Evolutionary conservation across 2,113 vertebrate genomes (phyloP).

Genomic region (Oreotragus oreotragus): DNA sequence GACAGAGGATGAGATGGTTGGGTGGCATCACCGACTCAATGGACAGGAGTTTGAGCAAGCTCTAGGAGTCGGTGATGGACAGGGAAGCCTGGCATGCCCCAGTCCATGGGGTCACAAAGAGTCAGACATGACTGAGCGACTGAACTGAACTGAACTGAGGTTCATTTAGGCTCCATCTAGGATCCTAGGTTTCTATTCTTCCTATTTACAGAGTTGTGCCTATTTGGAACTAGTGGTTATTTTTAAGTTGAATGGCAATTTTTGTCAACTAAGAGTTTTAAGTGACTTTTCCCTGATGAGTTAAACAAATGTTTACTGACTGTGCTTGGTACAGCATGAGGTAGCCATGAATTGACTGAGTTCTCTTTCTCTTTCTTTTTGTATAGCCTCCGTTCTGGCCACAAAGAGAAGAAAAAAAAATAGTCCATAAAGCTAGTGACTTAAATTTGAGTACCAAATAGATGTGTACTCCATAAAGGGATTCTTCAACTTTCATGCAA

Average conservation of each 20-base stretch:
- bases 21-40: background rate
- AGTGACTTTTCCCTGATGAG: background rate
- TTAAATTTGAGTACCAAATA: background rate
- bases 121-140: background rate
- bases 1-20: background rate
- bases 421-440: background rate
- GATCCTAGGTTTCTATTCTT: background rate
- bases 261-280: background rate
- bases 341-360: background rate
- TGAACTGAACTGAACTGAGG: background rate
- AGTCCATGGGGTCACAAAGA: background rate
- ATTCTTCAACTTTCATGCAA: background rate
- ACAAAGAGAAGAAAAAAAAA: background rate
- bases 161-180: background rate
- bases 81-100: background rate
- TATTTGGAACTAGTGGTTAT: background rate
- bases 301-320: background rate
- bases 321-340: background rate
- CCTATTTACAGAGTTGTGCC: background rate
- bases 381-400: background rate
- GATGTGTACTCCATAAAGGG: background rate
- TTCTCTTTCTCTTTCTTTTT: background rate
- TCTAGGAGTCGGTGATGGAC: background rate
- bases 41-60: background rate
- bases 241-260: background rate